Evolutionary conservation across 2,888 invertebrate genomes (phyloP), one percentile per base, ranked within the genome.

Genomic region (Poecilus cupreus): DNA sequence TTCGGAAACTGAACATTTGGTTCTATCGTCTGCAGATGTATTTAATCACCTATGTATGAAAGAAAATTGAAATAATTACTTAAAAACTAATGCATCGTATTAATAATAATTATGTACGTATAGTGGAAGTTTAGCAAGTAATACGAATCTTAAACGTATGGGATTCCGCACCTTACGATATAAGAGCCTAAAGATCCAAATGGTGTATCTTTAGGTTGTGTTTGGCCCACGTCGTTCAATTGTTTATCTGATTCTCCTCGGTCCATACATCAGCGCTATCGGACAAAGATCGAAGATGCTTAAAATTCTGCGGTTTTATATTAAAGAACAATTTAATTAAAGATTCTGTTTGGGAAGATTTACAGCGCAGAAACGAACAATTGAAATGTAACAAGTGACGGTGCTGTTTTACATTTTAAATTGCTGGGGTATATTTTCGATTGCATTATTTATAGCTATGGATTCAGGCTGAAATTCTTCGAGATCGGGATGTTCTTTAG

Each of bases 231-330:
- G 39, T 68, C 18, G 1, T 68, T 32, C 64, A 37, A 68, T 68
- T 68, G 72, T 49, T 60, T 77, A 77, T 77, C 77, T 77, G 77
- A 77, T 77, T 39, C 5, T 10, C 43, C 39, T 11, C 10, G 26
- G 43, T 24, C 77, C 22, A 77, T 77, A 77, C 26, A 77, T 77
- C 77, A 77, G 22, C 43, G 77, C 22, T 60, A 77, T 60, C 77
- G n/a, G 24, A 43, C 43, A 24, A 18, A 57, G 43, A 77, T 77
- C 77, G 20, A 77, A 43, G 64, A 77, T 77, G 77, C 51, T 77
- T 77, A 77, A 77, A 77, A 77, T 77, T 60, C 77, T 77, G 77
- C 77, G 77, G 77, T 77, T 77, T 77, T 77, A 60, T 77, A 77
- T 22, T 57, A 77, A 77, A 39, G 60, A 60, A 77, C 77, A 60